Evolutionary conservation across 2,113 vertebrate genomes (phyloP), one percentile per base, ranked within the genome.

Genomic region (Rostratula benghalensis): DNA sequence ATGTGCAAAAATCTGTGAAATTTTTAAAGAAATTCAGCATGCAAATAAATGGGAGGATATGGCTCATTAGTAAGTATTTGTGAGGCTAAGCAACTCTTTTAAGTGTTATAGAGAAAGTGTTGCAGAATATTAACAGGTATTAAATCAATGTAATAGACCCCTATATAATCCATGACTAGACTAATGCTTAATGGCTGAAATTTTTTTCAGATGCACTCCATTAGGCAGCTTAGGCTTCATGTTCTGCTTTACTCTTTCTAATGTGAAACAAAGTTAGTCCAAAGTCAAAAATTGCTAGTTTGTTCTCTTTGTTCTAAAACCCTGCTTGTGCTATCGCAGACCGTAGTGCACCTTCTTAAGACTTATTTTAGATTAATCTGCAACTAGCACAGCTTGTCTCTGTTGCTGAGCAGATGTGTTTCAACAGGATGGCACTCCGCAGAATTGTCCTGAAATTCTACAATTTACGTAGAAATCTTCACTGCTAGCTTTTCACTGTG

Each of bases 321-420:
- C 23, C 4, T 0, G 3, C 13, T 48, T 3, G 3, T 53, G 37
- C 73, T 61, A 28, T 14, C 19, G 39, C 22, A 78, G 67, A n/a
- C 57, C 71, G 56, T 7, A 18, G 31, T 7, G 21, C 43, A 48
- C 50, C 56, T 67, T 74, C 51, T 39, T 51, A 67, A 60, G 12
- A 39, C 6, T 45, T 82, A 15, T 53, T 91, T 90, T 37, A 78
- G 35, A 61, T 68, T 70, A 59, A 60, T 87, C 69, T 93, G 71
- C 83, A 87, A 10, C 83, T 28, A 71, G 80, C 71, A 96, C 85
- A 90, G 80, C 69, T 95, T 92, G 79, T 75, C 60, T 79, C 61
- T 94, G 31, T 13, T 64, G 76, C 73, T 79, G 69, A 97, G 41
- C 83, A 96, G 94, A 96, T 93, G 95, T 87, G 43, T 65, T 96